A percentile compares a stretch with the other conserved stretches of the same genome.
These are phyloP conservation scores for Scaptomyza hsui DNA, from an alignment of 1,140 invertebrate genomes.

Conservation along the genomic window DNA sequence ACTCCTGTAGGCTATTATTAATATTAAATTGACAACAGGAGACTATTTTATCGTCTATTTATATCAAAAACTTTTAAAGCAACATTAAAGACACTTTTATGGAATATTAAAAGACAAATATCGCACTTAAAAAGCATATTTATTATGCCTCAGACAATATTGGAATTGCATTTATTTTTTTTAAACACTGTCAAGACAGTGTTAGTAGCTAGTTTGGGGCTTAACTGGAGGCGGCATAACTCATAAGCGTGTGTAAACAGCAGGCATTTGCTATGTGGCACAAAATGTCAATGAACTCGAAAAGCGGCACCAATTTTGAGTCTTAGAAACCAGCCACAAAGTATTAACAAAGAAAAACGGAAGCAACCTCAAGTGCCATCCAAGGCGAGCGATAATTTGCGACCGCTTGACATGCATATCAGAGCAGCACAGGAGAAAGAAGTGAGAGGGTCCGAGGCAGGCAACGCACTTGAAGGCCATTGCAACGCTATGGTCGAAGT, in stretches of 20 bases:
- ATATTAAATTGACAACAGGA: no score
- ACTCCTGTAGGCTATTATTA: no score
- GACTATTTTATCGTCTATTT: no score
- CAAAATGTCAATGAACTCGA: slow-evolving; percentile 73
- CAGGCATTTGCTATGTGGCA: slow-evolving; percentile 73
- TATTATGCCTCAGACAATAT: background rate
- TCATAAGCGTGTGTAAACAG: slow-evolving; percentile 58
- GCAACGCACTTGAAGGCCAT: slow-evolving; percentile 12
- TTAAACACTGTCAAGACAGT: slow-evolving; percentile 29
- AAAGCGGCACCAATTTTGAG: slow-evolving; percentile 23
- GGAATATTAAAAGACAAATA: no score
- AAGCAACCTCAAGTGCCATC: slow-evolving; percentile 62
- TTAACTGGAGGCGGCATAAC: slow-evolving; percentile 48
- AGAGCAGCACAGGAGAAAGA: slow-evolving; percentile 5
- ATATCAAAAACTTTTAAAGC: no score
- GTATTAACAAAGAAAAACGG: slow-evolving; percentile 43
- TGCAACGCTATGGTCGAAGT: slow-evolving; percentile 18
- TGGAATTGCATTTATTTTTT: background rate
- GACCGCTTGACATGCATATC: slow-evolving; percentile 74
- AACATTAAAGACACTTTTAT: no score
- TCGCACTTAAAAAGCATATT: no score
- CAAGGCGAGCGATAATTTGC: slow-evolving; percentile 63
- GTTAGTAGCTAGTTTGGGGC: slow-evolving; percentile 45
- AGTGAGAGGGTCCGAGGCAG: background rate
- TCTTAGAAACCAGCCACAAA: slow-evolving; percentile 37